These are phyloP conservation scores for Pteropus rufus DNA, from an alignment of 2,797 vertebrate species.

Conservation along the genomic window DNA sequence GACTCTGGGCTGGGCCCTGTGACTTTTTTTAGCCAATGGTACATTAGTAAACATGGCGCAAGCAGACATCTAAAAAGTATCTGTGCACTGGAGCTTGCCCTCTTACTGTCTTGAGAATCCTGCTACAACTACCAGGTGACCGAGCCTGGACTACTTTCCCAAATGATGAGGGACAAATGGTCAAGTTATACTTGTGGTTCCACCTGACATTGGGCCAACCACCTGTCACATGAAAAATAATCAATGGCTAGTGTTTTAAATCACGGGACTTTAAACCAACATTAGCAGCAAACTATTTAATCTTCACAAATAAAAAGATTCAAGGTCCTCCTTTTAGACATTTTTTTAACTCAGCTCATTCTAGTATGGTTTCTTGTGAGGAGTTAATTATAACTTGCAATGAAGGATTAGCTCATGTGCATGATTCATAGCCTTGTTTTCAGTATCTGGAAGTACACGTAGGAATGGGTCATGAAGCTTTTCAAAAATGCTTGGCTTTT, in stretches of 20 bases:
- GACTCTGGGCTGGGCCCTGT: neutral
- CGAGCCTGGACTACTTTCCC: neutral
- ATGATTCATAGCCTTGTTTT: neutral
- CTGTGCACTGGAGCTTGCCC: neutral
- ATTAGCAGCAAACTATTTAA: neutral
- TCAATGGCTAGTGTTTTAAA: neutral
- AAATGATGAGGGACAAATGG: neutral
- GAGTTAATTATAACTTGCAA: neutral
- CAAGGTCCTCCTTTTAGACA: neutral
- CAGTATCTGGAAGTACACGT: neutral
- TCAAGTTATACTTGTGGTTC: neutral
- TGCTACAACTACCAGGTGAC: neutral
- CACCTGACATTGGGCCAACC: neutral
- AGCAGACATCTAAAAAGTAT: neutral
- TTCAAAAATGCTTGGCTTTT: neutral
- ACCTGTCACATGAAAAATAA: neutral
- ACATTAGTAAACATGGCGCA: neutral
- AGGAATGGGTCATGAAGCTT: neutral
- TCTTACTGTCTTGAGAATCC: neutral
- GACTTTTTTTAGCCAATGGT: neutral
- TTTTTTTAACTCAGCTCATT: neutral
- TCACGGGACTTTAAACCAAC: neutral
- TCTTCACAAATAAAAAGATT: conserved; percentile 7
- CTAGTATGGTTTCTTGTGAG: neutral
- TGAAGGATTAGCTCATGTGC: neutral